These are phyloP conservation scores for Parnassius glacialis DNA, from an alignment of 2,888 invertebrate genomes.

Conservation along the genomic window DNA sequence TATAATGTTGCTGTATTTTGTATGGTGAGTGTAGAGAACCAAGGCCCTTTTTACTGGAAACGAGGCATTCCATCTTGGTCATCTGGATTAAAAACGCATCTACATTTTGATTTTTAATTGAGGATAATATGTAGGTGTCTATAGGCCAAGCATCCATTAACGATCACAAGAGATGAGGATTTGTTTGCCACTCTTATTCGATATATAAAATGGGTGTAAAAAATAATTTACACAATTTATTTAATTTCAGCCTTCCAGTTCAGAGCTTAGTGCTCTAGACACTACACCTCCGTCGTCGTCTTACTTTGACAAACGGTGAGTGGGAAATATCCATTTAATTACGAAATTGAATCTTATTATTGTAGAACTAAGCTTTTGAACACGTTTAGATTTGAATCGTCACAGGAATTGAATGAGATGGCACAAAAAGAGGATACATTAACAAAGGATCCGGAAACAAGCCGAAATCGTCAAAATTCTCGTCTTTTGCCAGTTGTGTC, in stretches of 20 bases:
- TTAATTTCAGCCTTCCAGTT: slow-evolving; percentile 56
- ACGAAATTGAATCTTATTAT: slow-evolving; percentile 11
- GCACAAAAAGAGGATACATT: slow-evolving; percentile 14
- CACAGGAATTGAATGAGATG: slow-evolving; percentile 46
- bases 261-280: slow-evolving; percentile 46
- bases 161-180: too few species aligned
- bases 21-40: too few species aligned
- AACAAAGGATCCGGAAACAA: slow-evolving; percentile 6
- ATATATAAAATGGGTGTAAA: too few species aligned
- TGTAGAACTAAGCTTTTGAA: slow-evolving; percentile 28
- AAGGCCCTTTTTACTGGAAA: too few species aligned
- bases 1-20: too few species aligned
- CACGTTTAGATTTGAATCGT: slow-evolving; percentile 57
- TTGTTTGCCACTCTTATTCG: too few species aligned
- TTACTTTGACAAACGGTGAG: slow-evolving; percentile 63
- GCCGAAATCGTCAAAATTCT: slow-evolving; percentile 8
- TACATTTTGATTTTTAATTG: too few species aligned
- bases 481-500: slow-evolving; percentile 36
- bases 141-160: too few species aligned
- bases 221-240: slow-evolving; percentile 4
- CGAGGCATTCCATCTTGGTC: too few species aligned
- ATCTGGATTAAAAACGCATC: too few species aligned
- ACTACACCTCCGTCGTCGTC: slow-evolving; percentile 52
- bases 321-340: slow-evolving; percentile 11
- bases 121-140: too few species aligned